Conservation (phyloP, 2,888 invertebrate species). For the Aphidius colemani region DNA sequence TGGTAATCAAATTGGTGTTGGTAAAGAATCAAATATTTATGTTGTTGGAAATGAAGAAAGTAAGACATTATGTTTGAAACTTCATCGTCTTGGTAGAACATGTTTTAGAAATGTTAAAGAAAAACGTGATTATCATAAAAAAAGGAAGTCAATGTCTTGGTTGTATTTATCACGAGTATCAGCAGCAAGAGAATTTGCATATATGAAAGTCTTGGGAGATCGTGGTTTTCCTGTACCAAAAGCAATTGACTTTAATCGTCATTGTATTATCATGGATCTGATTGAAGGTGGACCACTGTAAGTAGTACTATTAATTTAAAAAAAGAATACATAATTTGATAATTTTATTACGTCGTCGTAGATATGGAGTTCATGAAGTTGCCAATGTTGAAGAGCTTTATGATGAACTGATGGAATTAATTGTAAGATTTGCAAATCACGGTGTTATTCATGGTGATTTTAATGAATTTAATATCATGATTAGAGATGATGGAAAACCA, state of each 20-base stretch:
- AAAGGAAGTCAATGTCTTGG: conserved; percentile 90
- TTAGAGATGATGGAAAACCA: conserved; percentile 77
- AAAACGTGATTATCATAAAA: conserved; percentile 96
- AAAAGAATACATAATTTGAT: neutral
- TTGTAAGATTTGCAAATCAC: conserved; percentile 86
- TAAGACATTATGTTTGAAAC: conserved; percentile 83
- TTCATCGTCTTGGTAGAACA: conserved; percentile 91
- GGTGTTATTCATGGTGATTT: conserved; percentile 99
- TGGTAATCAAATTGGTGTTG: conserved; percentile 98
- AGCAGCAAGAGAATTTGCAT: conserved; percentile 96
- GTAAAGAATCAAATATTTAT: conserved; percentile 98
- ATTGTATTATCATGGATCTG: conserved; percentile 96
- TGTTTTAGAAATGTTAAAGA: conserved; percentile 95
- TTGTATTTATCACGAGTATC: conserved; percentile 94
- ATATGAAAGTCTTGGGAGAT: conserved; percentile 91
- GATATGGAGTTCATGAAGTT: conserved; percentile 68
- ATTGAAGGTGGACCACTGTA: conserved; percentile 81
- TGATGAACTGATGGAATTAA: conserved; percentile 91
- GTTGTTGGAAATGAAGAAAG: conserved; percentile 82
- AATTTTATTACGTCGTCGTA: conserved; percentile 40
- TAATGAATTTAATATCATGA: conserved; percentile 98
- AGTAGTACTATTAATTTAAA: conserved; percentile 49
- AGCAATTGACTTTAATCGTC: conserved; percentile 92
- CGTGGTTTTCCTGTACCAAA: conserved; percentile 93
- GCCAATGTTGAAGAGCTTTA: conserved; percentile 79